Conservation (phyloP, 2,113 vertebrate genomes). For the Tenebrosternarchus preto region DNA sequence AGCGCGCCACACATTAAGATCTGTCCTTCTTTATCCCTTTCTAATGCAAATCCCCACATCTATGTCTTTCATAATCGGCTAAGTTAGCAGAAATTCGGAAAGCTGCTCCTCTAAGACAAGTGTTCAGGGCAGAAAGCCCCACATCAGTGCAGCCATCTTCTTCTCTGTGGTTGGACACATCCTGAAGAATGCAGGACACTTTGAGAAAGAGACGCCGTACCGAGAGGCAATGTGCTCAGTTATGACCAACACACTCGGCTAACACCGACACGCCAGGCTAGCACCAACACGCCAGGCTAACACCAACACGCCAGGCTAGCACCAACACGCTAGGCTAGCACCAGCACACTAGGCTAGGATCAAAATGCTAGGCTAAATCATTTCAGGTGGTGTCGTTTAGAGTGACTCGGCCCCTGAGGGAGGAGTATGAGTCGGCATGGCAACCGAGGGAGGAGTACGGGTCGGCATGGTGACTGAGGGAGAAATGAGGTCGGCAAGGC, state of each 20-base stretch:
- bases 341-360: slow-evolving; percentile 43
- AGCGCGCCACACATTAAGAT: not conserved
- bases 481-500: no score
- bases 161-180: slow-evolving; percentile 24
- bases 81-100: not conserved
- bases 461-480: no score
- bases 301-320: no score
- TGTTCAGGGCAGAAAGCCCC: slow-evolving; percentile 1
- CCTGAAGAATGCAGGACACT: slow-evolving; percentile 25
- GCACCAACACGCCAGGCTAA: no score
- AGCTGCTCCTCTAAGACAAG: not conserved
- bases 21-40: not conserved
- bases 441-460: no score
- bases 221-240: no score
- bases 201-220: no score
- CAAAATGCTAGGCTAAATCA: slow-evolving; percentile 62
- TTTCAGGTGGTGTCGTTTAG: slow-evolving; percentile 61
- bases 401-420: slow-evolving; percentile 55
- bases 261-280: no score
- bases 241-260: no score
- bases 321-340: no score
- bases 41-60: not conserved
- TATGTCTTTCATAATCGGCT: not conserved
- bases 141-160: slow-evolving; percentile 23
- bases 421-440: slow-evolving; percentile 31